A percentile compares a stretch with the other conserved stretches of the same genome.
phyloP scores from a whole-genome alignment of 2,113 vertebrate species.

The Myxocyprinus asiaticus region DNA sequence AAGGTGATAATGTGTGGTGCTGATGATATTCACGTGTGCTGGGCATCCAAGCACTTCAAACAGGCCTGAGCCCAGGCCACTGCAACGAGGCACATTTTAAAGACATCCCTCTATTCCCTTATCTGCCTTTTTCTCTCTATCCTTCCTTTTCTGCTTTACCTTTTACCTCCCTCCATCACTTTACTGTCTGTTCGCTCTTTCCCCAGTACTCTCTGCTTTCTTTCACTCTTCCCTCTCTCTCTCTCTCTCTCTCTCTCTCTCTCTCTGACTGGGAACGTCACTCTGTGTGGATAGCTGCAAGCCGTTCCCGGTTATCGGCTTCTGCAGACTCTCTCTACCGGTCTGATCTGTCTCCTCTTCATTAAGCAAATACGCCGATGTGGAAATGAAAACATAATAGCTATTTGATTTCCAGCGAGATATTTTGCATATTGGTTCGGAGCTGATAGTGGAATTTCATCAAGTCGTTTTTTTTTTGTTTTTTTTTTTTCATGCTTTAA shows the following conservation, averaged over 20 bases:
- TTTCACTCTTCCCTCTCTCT: conserved; percentile 28
- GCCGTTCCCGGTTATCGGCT: conserved; percentile 92
- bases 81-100: conserved; percentile 40
- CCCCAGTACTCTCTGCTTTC: conserved; percentile 25
- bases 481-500: conserved; percentile 86
- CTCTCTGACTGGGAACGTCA: conserved; percentile 78
- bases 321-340: conserved; percentile 88
- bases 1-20: conserved; percentile 25
- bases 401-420: conserved; percentile 99
- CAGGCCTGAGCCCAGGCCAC: conserved; percentile 27
- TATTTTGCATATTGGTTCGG: conserved; percentile 99
- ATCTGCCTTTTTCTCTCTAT: conserved; percentile 50
- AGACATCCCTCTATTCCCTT: conserved; percentile 28
- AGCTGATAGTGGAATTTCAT: conserved; percentile 99
- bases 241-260: conserved; percentile 49
- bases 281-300: conserved; percentile 86
- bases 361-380: conserved; percentile 98
- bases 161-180: conserved; percentile 28
- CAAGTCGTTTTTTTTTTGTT: conserved; percentile 88
- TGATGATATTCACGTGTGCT: conserved; percentile 43
- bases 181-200: conserved; percentile 32
- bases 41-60: conserved; percentile 51
- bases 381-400: conserved; percentile 99
- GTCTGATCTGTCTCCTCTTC: conserved; percentile 98
- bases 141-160: conserved; percentile 10